phyloP scores from a whole-genome alignment of 2,888 invertebrate genomes.

The Molorchus minor region DNA sequence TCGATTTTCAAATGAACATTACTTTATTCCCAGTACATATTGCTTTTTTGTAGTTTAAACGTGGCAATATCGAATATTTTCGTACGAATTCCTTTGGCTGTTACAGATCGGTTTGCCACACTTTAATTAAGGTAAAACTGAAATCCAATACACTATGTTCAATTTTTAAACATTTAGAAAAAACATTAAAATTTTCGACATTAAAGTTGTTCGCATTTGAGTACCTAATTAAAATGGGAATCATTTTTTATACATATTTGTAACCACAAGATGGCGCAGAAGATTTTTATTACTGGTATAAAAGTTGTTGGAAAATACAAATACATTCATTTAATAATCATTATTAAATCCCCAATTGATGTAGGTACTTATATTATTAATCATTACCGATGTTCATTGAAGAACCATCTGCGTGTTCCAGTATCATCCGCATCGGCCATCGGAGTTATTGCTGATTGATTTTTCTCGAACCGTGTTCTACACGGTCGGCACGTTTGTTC shows the following conservation, averaged over 20 bases:
- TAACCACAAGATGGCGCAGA: not conserved
- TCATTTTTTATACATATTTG: not conserved
- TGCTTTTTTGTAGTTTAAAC: no score
- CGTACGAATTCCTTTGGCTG: no score
- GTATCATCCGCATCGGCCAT: conserved; percentile 45
- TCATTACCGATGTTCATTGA: conserved; percentile 16
- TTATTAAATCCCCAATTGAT: conserved; percentile 10
- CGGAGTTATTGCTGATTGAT: conserved; percentile 61
- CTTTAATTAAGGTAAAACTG: no score
- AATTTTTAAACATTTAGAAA: no score
- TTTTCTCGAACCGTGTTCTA: conserved; percentile 58
- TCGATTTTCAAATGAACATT: no score
- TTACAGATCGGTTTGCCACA: no score
- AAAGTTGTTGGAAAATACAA: no score
- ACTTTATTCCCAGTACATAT: no score
- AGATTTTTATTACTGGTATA: not conserved
- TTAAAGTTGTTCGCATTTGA: no score
- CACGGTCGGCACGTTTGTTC: conserved; percentile 60
- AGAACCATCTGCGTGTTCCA: conserved; percentile 50
- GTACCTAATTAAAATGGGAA: not conserved
- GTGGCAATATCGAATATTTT: no score
- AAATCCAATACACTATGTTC: no score
- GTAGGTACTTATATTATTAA: conserved; percentile 24
- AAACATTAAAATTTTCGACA: no score
- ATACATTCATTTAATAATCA: not conserved